phyloP scores from a whole-genome alignment of 2,113 vertebrate genomes.

The Melanocharis versteri region DNA sequence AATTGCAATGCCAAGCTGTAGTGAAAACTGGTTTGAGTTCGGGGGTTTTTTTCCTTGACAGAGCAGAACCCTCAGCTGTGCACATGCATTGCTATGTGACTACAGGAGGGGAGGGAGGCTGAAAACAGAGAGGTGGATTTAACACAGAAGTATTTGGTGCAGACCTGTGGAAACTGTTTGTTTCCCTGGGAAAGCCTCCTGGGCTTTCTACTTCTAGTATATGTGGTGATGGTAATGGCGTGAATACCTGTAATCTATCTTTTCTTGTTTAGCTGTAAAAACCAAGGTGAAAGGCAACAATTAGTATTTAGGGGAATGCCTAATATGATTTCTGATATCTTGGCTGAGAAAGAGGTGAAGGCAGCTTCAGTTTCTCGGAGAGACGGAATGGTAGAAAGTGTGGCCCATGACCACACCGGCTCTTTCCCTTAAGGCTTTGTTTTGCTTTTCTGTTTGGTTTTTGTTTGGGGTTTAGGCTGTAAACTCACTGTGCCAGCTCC shows the following conservation, averaged over 20 bases:
- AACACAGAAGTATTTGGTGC: not conserved
- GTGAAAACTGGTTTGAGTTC: not conserved
- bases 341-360: not conserved
- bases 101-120: accelerated
- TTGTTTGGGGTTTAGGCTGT: not conserved
- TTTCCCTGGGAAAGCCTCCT: not conserved
- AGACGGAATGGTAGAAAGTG: accelerated
- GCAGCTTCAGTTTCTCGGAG: not conserved
- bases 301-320: not conserved
- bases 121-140: not conserved
- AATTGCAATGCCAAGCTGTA: not conserved
- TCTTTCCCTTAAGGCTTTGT: not conserved
- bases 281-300: not conserved
- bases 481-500: not conserved
- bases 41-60: not conserved
- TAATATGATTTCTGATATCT: not conserved
- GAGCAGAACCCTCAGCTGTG: not conserved
- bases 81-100: accelerated
- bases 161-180: not conserved
- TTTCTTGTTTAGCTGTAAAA: not conserved
- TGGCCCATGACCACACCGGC: accelerated
- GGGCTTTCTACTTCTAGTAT: not conserved
- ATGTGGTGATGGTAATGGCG: not conserved
- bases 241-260: not conserved
- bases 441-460: not conserved